Base-by-base conservation (phyloP, 2,113 vertebrate species). In the Chlamydotis undulata region DNA sequence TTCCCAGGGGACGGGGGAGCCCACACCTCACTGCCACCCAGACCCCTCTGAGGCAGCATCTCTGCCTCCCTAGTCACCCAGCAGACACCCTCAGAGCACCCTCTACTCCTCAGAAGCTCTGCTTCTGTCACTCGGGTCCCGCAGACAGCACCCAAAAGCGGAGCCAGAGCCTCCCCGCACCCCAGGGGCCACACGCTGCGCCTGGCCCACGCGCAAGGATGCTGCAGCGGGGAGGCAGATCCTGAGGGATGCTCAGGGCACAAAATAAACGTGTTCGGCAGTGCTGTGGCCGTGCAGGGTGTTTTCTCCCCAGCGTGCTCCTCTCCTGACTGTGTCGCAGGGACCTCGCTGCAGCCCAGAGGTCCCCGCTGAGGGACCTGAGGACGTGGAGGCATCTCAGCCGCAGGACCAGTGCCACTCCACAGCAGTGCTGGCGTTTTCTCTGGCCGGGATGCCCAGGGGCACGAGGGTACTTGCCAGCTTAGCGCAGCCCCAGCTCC, bases 381-480 rank as follows among this genome's bases (percentile, higher is more conserved):
- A 59, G 37, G 65, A 47, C 1, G 1, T 7, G 59, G 53, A 64
- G 73, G 5, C 4, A 3, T 17, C 41, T 76, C 49, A 35, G 73
- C 21, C 28, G 19, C 28, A 47, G 57, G 50, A 49, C 19, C 47
- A 28, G 24, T 7, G 18, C 3, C 13, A 3, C 14, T 56, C 47
- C 73, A 47, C 43, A 59, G n/a, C 49, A 33, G 7, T 4, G 6
- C 39, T 19, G 1, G 39, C 57, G 18, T 37, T 28, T 14, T 37
- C 12, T 61, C 13, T 52, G 33, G 29, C 29, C 60, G 37, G 50
- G 64, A 41, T 33, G 45, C 12, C 41, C 31, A 26, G 22, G 35
- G 39, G 45, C 9, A 7, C 0, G 5, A 65, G 14, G 31, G 47
- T 5, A 3, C 59, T 57, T 4, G 0, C 23, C 5, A 7, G 43